A percentile compares a stretch with the other conserved stretches of the same genome.
Evolutionary conservation across 2,113 vertebrate species (phyloP).

Genomic region (Caloenas nicobarica): DNA sequence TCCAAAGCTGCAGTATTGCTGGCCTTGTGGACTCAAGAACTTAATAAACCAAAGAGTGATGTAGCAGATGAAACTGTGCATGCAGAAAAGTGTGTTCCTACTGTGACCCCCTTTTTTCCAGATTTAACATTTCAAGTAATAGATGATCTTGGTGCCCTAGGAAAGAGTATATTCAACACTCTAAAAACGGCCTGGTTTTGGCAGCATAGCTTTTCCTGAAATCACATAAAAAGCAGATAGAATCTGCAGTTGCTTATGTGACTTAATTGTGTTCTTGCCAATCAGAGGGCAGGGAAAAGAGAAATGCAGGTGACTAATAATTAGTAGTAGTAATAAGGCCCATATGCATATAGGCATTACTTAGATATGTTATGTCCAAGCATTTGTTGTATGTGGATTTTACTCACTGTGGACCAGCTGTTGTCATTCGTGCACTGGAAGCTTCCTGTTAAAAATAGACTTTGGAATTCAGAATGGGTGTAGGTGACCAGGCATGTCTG

Average conservation of each 20-base stretch:
- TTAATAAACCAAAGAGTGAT: neutral
- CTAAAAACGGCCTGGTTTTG: neutral
- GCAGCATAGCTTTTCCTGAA: neutral
- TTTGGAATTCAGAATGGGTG: neutral
- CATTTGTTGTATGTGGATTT: neutral
- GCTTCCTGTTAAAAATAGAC: neutral
- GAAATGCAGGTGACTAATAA: neutral
- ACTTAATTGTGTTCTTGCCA: neutral
- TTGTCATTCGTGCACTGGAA: neutral
- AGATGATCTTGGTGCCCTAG: neutral
- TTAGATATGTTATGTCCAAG: neutral
- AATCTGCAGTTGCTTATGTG: neutral
- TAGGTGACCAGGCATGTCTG: rapidly evolving
- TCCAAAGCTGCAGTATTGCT: neutral
- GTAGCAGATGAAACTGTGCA: neutral
- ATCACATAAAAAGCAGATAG: neutral
- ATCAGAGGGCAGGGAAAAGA: neutral
- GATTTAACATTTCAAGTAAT: neutral
- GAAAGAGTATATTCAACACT: neutral
- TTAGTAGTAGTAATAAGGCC: neutral
- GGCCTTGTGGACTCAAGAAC: neutral
- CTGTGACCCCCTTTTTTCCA: neutral
- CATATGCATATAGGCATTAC: rapidly evolving
- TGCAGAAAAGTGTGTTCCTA: neutral
- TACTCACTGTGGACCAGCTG: neutral